These are phyloP conservation scores for Pseudomyrmex concolor DNA, from an alignment of 1,140 invertebrate species.

Conservation along the genomic window DNA sequence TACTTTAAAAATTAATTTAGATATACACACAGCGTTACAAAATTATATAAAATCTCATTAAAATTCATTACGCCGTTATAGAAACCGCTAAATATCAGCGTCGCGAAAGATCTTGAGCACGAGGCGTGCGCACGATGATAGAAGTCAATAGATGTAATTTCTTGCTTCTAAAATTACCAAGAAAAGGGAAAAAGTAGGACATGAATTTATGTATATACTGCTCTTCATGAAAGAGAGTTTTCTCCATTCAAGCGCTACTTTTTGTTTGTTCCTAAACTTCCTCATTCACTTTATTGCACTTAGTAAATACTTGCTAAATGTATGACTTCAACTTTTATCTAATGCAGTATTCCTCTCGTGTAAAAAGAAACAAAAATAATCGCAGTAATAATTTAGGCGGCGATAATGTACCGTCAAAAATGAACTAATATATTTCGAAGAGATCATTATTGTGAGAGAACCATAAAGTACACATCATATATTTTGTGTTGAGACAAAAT, in stretches of 20 bases:
- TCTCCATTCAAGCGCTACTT: slow-evolving; percentile 49
- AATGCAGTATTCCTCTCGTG: neutral
- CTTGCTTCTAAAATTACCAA: slow-evolving; percentile 46
- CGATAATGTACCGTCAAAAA: neutral
- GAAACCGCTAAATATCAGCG: slow-evolving; percentile 37
- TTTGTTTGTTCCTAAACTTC: slow-evolving; percentile 52
- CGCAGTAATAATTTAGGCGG: neutral
- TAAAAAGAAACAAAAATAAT: slow-evolving; percentile 37
- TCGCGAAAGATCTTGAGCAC: neutral
- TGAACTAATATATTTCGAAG: too few species aligned
- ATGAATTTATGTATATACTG: slow-evolving; percentile 58
- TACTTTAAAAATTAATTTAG: too few species aligned
- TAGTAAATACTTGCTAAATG: slow-evolving; percentile 48
- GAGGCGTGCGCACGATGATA: slow-evolving; percentile 29
- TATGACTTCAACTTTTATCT: slow-evolving; percentile 13
- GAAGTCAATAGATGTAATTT: slow-evolving; percentile 48
- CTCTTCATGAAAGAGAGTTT: slow-evolving; percentile 33
- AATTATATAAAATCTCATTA: slow-evolving; percentile 21
- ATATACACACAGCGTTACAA: neutral
- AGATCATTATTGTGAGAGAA: too few species aligned
- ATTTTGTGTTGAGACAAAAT: too few species aligned
- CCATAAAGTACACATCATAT: too few species aligned
- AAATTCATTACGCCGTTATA: slow-evolving; percentile 42
- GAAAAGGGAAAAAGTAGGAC: slow-evolving; percentile 29
- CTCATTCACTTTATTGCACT: slow-evolving; percentile 46